Conservation (phyloP, 2,888 invertebrate genomes). For the Hedychridium roseum region DNA sequence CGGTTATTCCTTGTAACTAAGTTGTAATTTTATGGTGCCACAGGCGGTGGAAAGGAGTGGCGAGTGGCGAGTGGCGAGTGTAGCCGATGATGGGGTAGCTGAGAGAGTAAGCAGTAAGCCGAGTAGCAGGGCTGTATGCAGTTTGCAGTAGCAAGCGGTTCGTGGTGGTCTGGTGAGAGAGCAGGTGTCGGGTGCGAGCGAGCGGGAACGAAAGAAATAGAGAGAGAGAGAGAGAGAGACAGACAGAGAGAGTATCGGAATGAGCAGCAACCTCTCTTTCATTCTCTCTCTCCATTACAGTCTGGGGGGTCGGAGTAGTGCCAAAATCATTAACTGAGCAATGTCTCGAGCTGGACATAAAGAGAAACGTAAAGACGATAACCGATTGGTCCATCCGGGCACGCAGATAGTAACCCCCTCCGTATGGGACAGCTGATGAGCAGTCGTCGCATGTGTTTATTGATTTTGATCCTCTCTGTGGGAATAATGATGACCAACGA, state of each 20-base stretch:
- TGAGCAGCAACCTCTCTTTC: conserved; percentile 1
- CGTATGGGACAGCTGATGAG: too few relatives aligned
- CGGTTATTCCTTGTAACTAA: conserved; percentile 55
- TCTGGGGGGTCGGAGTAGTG: conserved; percentile 12
- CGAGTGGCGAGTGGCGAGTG: conserved; percentile 61
- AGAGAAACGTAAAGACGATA: too few relatives aligned
- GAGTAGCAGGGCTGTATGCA: conserved; percentile 61
- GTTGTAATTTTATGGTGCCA: conserved; percentile 65
- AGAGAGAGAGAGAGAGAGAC: conserved; percentile 4
- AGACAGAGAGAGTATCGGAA: too few relatives aligned
- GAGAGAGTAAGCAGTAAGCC: conserved; percentile 61
- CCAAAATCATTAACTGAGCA: too few relatives aligned
- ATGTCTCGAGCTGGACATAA: too few relatives aligned
- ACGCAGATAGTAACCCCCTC: too few relatives aligned
- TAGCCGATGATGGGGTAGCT: conserved; percentile 63
- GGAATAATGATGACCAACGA: too few relatives aligned
- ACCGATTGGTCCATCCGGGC: too few relatives aligned
- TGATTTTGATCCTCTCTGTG: too few relatives aligned
- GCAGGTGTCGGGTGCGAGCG: conserved; percentile 29
- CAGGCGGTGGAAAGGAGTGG: conserved; percentile 64
- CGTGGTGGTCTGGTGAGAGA: conserved; percentile 55
- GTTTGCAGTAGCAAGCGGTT: conserved; percentile 56
- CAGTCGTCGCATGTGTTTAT: too few relatives aligned
- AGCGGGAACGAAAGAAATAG: not conserved
- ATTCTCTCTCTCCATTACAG: not conserved